A percentile compares a stretch with the other conserved stretches of the same genome.
These are phyloP conservation scores for Rhynchophorus ferrugineus DNA, from an alignment of 1,140 invertebrate genomes.

Conservation along the genomic window DNA sequence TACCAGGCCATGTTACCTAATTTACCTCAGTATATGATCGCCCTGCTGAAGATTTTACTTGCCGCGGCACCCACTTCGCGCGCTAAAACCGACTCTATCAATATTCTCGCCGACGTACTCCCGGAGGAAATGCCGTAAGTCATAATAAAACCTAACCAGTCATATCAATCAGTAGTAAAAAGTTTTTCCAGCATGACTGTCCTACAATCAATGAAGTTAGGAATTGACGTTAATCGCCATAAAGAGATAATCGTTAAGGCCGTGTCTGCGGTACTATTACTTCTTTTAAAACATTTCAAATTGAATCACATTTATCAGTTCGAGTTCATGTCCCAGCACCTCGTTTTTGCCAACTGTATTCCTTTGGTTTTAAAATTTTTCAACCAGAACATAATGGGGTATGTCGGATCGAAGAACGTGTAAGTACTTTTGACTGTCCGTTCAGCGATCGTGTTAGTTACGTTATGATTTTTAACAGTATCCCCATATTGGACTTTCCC, in stretches of 20 bases:
- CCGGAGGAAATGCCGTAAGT: slow-evolving; percentile 86
- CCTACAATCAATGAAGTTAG: slow-evolving; percentile 93
- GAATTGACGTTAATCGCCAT: slow-evolving; percentile 95
- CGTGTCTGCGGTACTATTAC: slow-evolving; percentile 86
- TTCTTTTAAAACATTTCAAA: slow-evolving; percentile 97
- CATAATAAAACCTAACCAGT: slow-evolving; percentile 20
- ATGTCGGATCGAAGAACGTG: slow-evolving; percentile 92
- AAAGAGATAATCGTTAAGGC: slow-evolving; percentile 99
- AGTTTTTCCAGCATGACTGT: slow-evolving; percentile 64
- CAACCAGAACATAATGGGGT: slow-evolving; percentile 95
- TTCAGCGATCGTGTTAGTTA: too few species aligned
- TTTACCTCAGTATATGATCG: slow-evolving; percentile 95
- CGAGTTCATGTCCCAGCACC: slow-evolving; percentile 98
- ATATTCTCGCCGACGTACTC: slow-evolving; percentile 95
- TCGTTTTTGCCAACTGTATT: slow-evolving; percentile 99
- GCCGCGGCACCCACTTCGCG: slow-evolving; percentile 97
- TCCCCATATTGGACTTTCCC: slow-evolving; percentile 92
- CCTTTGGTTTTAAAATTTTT: slow-evolving; percentile 98
- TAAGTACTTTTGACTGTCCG: slow-evolving; percentile 39
- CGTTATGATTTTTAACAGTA: slow-evolving; percentile 45
- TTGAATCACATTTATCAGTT: slow-evolving; percentile 99
- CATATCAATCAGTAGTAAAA: not conserved
- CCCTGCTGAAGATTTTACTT: slow-evolving; percentile 91
- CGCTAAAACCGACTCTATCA: slow-evolving; percentile 96
- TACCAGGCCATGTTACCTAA: slow-evolving; percentile 89